Evolutionary conservation across 2,797 vertebrate genomes (phyloP).

Genomic region (Microctenopoma steveboyesi): DNA sequence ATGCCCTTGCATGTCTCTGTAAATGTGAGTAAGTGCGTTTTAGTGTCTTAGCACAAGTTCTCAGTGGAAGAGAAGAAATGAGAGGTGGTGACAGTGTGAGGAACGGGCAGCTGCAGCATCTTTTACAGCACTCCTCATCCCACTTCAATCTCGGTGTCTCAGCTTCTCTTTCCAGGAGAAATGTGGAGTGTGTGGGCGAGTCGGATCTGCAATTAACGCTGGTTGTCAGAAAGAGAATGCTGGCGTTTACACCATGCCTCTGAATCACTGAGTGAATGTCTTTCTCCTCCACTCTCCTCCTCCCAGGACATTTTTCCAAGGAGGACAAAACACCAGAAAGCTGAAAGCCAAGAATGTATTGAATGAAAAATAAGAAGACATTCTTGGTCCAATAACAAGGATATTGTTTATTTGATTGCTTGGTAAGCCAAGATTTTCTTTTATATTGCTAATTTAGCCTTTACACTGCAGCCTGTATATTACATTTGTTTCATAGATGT

Average conservation of each 20-base stretch:
- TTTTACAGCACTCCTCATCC: constrained; percentile 82
- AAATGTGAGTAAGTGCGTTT: constrained; percentile 56
- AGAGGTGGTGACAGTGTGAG: constrained; percentile 80
- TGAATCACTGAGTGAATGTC: constrained; percentile 85
- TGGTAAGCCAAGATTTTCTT: constrained; percentile 75
- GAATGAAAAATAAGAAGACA: constrained; percentile 74
- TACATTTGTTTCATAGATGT: constrained; percentile 18
- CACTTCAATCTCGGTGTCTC: constrained; percentile 84
- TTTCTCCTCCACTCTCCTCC: constrained; percentile 78
- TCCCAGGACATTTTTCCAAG: constrained; percentile 80
- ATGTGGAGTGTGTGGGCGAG: constrained; percentile 87
- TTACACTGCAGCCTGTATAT: constrained; percentile 34
- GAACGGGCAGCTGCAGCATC: constrained; percentile 79
- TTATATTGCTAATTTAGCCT: constrained; percentile 45
- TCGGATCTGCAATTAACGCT: constrained; percentile 87
- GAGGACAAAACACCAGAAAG: constrained; percentile 80
- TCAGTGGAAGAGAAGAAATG: constrained; percentile 65
- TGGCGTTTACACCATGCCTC: constrained; percentile 84
- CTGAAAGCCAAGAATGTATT: constrained; percentile 76
- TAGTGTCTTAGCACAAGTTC: constrained; percentile 68
- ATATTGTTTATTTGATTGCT: constrained; percentile 73
- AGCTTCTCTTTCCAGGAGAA: constrained; percentile 84
- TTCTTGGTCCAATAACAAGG: constrained; percentile 76
- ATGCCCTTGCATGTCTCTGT: constrained; percentile 53
- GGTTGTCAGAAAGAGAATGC: constrained; percentile 86